phyloP scores from a whole-genome alignment of 1,140 invertebrate genomes.

The Aphelenchoides besseyi region DNA sequence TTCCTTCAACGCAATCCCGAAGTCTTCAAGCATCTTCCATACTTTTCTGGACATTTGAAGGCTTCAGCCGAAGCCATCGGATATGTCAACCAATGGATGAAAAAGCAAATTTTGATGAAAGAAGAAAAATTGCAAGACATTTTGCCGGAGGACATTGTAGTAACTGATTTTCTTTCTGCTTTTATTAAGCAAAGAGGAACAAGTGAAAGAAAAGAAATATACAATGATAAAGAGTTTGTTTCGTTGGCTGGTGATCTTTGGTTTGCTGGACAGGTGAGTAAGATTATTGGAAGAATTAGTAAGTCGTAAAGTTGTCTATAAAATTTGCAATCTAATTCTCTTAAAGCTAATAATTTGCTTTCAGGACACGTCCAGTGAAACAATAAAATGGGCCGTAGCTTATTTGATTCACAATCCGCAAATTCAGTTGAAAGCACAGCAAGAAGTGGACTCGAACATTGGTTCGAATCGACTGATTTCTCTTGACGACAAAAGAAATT shows the following conservation, averaged over 20 bases:
- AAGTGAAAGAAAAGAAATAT: neutral
- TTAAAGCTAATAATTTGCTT: neutral
- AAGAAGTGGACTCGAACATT: constrained; percentile 18
- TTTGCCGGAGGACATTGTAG: neutral
- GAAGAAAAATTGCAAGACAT: neutral
- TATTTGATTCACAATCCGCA: constrained; percentile 25
- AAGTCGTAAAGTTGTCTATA: neutral
- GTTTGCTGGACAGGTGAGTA: neutral
- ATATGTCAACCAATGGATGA: neutral
- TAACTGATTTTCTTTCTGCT: neutral
- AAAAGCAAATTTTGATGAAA: neutral
- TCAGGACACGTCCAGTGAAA: neutral
- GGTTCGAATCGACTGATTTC: constrained; percentile 17
- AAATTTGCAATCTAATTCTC: neutral
- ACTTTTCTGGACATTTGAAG: neutral
- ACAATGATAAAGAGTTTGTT: neutral
- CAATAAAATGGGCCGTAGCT: constrained; percentile 7
- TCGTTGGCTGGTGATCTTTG: neutral
- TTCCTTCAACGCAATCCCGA: neutral
- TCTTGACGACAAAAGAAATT: neutral
- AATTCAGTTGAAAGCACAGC: constrained; percentile 4
- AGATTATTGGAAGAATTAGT: constrained; percentile 11
- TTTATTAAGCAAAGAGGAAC: constrained; percentile 10
- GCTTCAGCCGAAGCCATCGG: neutral
- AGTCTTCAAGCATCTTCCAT: neutral